These are phyloP conservation scores for Drosophila repletoides DNA, from an alignment of 1,140 invertebrate genomes.

Conservation along the genomic window DNA sequence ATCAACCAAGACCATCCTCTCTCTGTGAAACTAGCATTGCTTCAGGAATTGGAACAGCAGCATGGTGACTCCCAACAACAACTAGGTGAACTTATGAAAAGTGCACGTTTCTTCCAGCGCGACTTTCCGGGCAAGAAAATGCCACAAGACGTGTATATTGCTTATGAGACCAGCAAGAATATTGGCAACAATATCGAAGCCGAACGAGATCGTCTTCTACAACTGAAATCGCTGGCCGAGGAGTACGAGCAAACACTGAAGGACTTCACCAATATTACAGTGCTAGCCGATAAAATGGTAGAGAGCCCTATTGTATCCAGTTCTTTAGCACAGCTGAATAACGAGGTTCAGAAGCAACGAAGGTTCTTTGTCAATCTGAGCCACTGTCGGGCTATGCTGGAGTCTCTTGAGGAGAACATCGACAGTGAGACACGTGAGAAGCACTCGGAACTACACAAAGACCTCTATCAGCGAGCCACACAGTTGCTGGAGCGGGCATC, in stretches of 20 bases:
- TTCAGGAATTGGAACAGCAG: slow-evolving; percentile 71
- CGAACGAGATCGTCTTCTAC: slow-evolving; percentile 89
- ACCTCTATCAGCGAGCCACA: slow-evolving; percentile 88
- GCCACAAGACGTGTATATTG: slow-evolving; percentile 86
- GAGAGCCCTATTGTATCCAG: slow-evolving; percentile 89
- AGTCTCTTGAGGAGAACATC: slow-evolving; percentile 92
- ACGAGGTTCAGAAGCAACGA: slow-evolving; percentile 93
- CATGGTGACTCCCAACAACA: slow-evolving; percentile 68
- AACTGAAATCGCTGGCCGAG: slow-evolving; percentile 88
- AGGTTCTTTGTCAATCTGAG: slow-evolving; percentile 94
- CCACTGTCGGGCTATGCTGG: slow-evolving; percentile 91
- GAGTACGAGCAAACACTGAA: slow-evolving; percentile 93
- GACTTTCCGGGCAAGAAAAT: slow-evolving; percentile 87
- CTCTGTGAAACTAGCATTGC: slow-evolving; percentile 64
- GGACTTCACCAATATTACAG: slow-evolving; percentile 92
- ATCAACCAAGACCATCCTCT: slow-evolving; percentile 65
- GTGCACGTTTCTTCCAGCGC: slow-evolving; percentile 84
- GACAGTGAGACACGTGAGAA: slow-evolving; percentile 89
- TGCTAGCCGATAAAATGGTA: slow-evolving; percentile 90
- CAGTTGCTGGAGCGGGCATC: slow-evolving; percentile 90
- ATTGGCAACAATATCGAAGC: slow-evolving; percentile 87
- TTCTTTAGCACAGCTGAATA: slow-evolving; percentile 89
- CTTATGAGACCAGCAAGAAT: slow-evolving; percentile 86
- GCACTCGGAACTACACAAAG: slow-evolving; percentile 89
- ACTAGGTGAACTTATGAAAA: slow-evolving; percentile 82